Evolutionary conservation across 2,113 vertebrate genomes (phyloP), one percentile per base, ranked within the genome.

Genomic region (Sinosuthora webbiana): DNA sequence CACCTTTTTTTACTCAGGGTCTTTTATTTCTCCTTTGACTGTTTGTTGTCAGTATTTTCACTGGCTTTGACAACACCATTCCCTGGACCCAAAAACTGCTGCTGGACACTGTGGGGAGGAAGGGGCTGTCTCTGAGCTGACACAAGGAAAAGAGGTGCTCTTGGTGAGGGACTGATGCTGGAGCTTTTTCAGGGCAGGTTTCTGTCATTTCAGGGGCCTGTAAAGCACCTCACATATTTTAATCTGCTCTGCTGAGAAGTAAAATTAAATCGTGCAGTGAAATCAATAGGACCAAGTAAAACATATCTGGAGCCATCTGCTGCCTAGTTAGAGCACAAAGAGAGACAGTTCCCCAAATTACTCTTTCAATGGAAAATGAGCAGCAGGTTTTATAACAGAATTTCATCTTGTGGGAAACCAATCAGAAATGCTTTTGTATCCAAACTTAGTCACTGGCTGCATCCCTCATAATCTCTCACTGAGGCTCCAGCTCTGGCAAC

Each of bases 301-400:
- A 95, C n/a, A 69, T 93, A 49, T 76, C 92, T 90, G 82, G 67
- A 95, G 39, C 74, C 93, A 95, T 94, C 93, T 93, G 91, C 89
- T 87, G 89, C 89, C 91, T 84, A 62, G 69, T 83, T 89, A 89
- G 88, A 94, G 71, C 85, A 93, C 92, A 97, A 95, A 94, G 82
- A 55, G 44, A 79, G 70, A 68, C 79, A 69, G 90, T 86, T 94
- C 83, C 94, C 88, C 90, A 93, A 85, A 86, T 95, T 93, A 76
- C 57, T 94, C 90, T 76, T 80, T 94, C 88, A 90, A 81, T 73
- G 68, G 96, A 77, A 95, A 92, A 95, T 35, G 65, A 93, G 75
- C 57, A 60, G 70, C 82, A 85, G 87, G 70, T 91, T 96, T 95
- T 93, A 71, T 53, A 82, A 87, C 87, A 93, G 81, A 79, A 79